Evolutionary conservation across 1,140 invertebrate species (phyloP).

Genomic region (Uloborus diversus): DNA sequence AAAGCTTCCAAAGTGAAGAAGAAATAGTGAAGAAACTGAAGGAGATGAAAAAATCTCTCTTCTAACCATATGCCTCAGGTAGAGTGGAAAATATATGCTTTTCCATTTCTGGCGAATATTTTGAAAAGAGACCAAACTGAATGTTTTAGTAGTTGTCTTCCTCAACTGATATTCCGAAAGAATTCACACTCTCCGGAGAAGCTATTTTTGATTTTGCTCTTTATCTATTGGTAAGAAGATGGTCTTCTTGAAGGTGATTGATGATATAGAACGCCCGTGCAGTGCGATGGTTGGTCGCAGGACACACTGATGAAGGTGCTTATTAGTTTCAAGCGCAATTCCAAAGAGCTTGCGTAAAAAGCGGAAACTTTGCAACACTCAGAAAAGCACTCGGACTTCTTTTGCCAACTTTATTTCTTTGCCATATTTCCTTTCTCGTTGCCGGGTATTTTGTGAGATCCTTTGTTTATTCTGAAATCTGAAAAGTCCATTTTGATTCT

Average conservation of each 20-base stretch:
- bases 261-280: slow-evolving; percentile 15
- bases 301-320: slow-evolving; percentile 24
- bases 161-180: slow-evolving; percentile 44
- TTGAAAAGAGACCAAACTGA: slow-evolving; percentile 43
- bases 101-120: slow-evolving; percentile 45
- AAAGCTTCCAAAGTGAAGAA: slow-evolving; percentile 20
- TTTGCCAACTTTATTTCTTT: slow-evolving; percentile 10
- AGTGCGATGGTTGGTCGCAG: slow-evolving; percentile 5
- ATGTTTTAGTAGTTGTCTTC: slow-evolving; percentile 53
- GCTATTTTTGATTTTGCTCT: slow-evolving; percentile 6
- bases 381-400: slow-evolving; percentile 40
- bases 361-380: slow-evolving; percentile 26
- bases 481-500: slow-evolving; percentile 21
- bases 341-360: neutral
- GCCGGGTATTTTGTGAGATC: neutral
- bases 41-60: slow-evolving; percentile 34
- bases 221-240: slow-evolving; percentile 47
- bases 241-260: slow-evolving; percentile 48
- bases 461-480: slow-evolving; percentile 28
- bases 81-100: slow-evolving; percentile 51
- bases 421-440: neutral
- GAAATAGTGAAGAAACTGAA: slow-evolving; percentile 18
- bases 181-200: slow-evolving; percentile 35
- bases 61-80: slow-evolving; percentile 43
- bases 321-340: slow-evolving; percentile 33